Evolutionary conservation across 2,113 vertebrate genomes (phyloP).

Genomic region (Calidris pygmaea): DNA sequence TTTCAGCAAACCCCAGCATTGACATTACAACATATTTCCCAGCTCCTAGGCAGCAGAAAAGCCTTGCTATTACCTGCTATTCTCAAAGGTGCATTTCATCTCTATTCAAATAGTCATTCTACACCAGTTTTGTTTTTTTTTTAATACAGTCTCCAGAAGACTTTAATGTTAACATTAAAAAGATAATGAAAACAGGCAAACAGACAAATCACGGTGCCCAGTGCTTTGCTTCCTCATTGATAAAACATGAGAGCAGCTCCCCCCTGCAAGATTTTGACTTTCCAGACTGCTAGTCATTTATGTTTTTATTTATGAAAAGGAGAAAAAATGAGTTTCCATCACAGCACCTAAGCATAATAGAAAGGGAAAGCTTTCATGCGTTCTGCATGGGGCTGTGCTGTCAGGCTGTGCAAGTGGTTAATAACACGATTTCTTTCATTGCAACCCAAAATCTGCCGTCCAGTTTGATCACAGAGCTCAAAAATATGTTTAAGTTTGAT

Average conservation of each 20-base stretch:
- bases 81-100: constrained; percentile 38
- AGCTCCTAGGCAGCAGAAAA: background rate
- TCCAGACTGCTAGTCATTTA: constrained; percentile 35
- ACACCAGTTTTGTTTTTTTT: background rate
- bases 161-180: constrained; percentile 58
- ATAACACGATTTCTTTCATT: background rate
- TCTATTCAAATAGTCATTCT: constrained; percentile 17
- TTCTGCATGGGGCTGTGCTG: constrained; percentile 30
- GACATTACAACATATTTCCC: background rate
- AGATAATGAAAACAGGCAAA: constrained; percentile 57
- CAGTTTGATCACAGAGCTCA: background rate
- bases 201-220: constrained; percentile 13
- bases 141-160: constrained; percentile 10
- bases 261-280: constrained; percentile 1
- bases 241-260: constrained; percentile 21
- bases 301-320: constrained; percentile 52
- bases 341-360: constrained; percentile 6
- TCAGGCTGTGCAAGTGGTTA: background rate
- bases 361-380: constrained; percentile 18
- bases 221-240: constrained; percentile 41
- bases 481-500: constrained; percentile 19
- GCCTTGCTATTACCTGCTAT: background rate
- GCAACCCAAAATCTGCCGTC: constrained; percentile 10
- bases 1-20: background rate
- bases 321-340: constrained; percentile 35